Base-by-base conservation (phyloP, 2,888 invertebrate genomes). In the Acanthopleura granulata region DNA sequence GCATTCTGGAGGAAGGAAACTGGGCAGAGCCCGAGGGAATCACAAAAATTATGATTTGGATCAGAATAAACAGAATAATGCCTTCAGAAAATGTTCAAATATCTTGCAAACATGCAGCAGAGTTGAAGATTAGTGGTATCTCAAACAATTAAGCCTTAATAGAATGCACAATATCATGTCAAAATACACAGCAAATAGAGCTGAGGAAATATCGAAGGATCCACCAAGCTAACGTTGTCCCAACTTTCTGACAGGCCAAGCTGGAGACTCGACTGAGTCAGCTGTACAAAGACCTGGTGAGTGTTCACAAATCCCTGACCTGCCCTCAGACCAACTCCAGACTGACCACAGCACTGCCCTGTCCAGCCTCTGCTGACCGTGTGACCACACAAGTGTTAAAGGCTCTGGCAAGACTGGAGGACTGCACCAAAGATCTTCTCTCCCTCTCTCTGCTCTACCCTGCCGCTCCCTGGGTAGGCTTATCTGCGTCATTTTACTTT, bases 391-490 rank as follows among this genome's bases (percentile, higher is more conserved):
- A 84, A 76, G 72, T 87, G 22, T 72, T 83, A 25, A 83, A 81
- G 72, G 78, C 87, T 0, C 84, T 85, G 82, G 85, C 83, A 22
- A 75, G 82, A 77, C 79, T 87, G 75, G 85, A 85, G 73, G 85
- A 85, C 40, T 84, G 82, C 72, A 82, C 83, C 74, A 78, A 79
- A 40, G 86, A 88, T 69, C 81, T 89, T 18, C 77, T 88, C 12
- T 82, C 83, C 66, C 77, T 89, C 16, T 86, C 87, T 0, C 78
- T 89, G 57, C 81, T 89, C 16, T 83, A 83, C 79, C 89, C 89
- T 15, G 78, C 83, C 75, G 87, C 89, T 74, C 88, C 89, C 16
- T 88, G 89, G 89, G 89, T 88, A 83, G 80, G 80, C 75, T n/a
- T n/a, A n/a, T n/a, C n/a, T n/a, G n/a, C n/a, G n/a, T n/a, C n/a